phyloP scores from a whole-genome alignment of 2,113 vertebrate species.

The Cyanistes caeruleus region DNA sequence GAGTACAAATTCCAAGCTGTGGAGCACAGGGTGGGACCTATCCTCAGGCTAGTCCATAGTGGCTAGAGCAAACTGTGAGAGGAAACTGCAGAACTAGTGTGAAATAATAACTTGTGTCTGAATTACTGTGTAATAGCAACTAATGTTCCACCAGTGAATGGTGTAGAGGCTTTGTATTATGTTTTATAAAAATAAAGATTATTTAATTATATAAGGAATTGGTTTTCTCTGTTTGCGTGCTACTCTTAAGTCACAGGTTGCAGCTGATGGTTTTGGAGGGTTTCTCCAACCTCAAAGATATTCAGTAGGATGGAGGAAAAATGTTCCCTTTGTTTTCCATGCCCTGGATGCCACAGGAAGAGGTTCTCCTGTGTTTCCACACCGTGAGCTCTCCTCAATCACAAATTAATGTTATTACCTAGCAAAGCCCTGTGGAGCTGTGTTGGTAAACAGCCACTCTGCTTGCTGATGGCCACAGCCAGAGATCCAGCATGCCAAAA shows the following conservation, averaged over 20 bases:
- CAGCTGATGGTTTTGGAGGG: neutral
- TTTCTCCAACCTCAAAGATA: neutral
- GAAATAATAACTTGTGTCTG: constrained; percentile 56
- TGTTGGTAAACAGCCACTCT: neutral
- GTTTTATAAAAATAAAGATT: constrained; percentile 78
- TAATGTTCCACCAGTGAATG: constrained; percentile 68
- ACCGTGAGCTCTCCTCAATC: neutral
- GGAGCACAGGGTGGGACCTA: neutral
- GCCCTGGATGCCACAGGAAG: neutral
- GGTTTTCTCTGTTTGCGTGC: neutral
- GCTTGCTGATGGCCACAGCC: neutral
- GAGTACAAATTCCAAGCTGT: neutral
- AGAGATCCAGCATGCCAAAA: neutral
- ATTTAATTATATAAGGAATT: constrained; percentile 41
- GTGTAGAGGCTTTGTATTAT: constrained; percentile 75
- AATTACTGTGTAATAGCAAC: constrained; percentile 77
- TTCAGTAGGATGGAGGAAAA: neutral
- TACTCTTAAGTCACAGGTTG: neutral
- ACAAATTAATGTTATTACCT: neutral
- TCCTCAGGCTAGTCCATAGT: neutral
- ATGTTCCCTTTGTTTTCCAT: neutral
- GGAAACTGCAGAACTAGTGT: constrained; percentile 29
- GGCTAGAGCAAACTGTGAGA: neutral
- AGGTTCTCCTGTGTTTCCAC: neutral
- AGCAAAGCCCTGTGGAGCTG: neutral